phyloP scores from a whole-genome alignment of 2,797 vertebrate genomes.

The Ataeniobius toweri region DNA sequence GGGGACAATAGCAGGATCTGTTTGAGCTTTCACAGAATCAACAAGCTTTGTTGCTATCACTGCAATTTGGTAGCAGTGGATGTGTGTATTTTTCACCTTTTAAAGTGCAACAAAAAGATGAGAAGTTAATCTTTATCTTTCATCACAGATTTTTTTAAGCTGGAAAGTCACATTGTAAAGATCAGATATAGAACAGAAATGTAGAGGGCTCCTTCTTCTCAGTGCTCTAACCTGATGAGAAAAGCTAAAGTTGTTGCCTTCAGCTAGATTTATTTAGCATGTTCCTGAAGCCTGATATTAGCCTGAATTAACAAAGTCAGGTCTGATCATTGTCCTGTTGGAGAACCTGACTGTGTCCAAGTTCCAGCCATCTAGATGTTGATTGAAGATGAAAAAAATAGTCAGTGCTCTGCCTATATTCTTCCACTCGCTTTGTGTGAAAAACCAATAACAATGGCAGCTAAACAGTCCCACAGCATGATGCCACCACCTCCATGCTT shows the following conservation, averaged over 20 bases:
- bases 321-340: neutral
- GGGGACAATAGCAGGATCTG: constrained; percentile 43
- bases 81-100: constrained; percentile 11
- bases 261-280: neutral
- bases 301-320: neutral
- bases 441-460: neutral
- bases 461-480: neutral
- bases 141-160: constrained; percentile 35
- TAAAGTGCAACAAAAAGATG: constrained; percentile 26
- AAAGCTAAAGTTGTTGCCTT: neutral
- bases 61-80: constrained; percentile 14
- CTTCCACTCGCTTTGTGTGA: neutral
- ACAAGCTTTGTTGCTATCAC: constrained; percentile 24
- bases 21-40: constrained; percentile 26
- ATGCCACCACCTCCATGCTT: neutral
- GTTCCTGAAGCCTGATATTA: neutral
- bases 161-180: constrained; percentile 41
- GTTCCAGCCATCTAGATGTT: neutral
- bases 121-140: constrained; percentile 37
- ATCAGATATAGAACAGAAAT: constrained; percentile 36
- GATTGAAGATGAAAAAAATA: neutral
- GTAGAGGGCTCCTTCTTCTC: constrained; percentile 17
- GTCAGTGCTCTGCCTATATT: neutral
- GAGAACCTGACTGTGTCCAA: neutral
- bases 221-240: neutral